Evolutionary conservation across 2,797 vertebrate species (phyloP), one percentile per base, ranked within the genome.

Genomic region (Halcyon badia): DNA sequence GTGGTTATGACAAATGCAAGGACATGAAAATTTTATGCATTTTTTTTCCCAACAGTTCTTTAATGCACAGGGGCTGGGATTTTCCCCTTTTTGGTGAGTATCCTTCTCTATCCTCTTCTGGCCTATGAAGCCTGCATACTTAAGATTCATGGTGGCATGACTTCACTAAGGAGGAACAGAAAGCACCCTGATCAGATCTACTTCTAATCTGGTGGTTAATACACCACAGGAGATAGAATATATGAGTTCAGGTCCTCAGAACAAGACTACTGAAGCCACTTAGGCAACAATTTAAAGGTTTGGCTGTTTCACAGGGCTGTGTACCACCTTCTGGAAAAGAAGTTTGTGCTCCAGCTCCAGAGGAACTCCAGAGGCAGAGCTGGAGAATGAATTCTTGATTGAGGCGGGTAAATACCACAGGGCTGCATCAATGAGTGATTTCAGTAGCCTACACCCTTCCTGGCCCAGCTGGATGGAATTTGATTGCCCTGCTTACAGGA

Each of bases 51-150:
- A 83, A 46, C 11, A 44, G 9, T 62, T 88, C 39, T 72, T 48
- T 65, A 89, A 79, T 5, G 18, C 15, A 72, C 0, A 0, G 42
- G 82, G 25, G 15, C 18, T 54, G 33, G 13, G 9, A 79, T 66
- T 78, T 65, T 70, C 10, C 5, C 5, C 11, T 72, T 78, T 51
- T 19, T 37, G 18, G 2, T 26, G 9, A 65, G 5, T 30, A 9
- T 28, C 35, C 42, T 76, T 60, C 71, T 66, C 60, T 41, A 33
- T 11, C 5, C 18, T 79, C 2, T 46, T 61, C 69, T 33, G 83
- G 30, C 6, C 66, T 72, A 9, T 42, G 83, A 90, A 78, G 20
- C 11, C 33, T 35, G n/a, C 17, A 13, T 26, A 33, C 30, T 31
- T 49, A 57, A 57, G 17, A 72, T 90, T 93, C 35, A 18, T 26